These are phyloP conservation scores for Carposina sasakii DNA, from an alignment of 1,140 invertebrate species.

Conservation along the genomic window DNA sequence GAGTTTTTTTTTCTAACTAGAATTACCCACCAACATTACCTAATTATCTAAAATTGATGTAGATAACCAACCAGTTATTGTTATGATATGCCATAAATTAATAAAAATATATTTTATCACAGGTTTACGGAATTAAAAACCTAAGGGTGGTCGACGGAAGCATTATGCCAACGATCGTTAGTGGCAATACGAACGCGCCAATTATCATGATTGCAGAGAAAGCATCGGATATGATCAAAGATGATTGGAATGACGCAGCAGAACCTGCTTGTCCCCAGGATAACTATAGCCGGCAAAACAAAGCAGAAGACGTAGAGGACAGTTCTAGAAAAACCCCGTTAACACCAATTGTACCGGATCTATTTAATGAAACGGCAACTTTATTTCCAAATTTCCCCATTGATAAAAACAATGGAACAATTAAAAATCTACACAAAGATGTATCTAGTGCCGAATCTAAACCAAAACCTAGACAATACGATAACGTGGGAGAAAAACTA, in stretches of 20 bases:
- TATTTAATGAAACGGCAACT: conserved; percentile 44
- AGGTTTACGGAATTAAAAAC: conserved; percentile 82
- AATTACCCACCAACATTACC: too few relatives aligned
- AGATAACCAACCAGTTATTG: too few relatives aligned
- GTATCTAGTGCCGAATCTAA: not conserved
- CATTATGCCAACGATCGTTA: conserved; percentile 86
- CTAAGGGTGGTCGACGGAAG: conserved; percentile 86
- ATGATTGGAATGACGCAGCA: conserved; percentile 73
- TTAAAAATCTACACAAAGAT: conserved; percentile 7
- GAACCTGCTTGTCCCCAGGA: conserved; percentile 15
- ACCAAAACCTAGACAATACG: too few relatives aligned
- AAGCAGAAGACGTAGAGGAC: not conserved
- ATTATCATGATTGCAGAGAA: conserved; percentile 95
- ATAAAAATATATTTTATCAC: too few relatives aligned
- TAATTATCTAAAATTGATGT: too few relatives aligned
- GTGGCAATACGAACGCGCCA: conserved; percentile 89
- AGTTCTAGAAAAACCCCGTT: conserved; percentile 20
- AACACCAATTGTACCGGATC: conserved; percentile 17
- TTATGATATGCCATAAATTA: too few relatives aligned
- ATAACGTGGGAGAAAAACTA: too few relatives aligned
- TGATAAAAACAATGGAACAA: conserved; percentile 7
- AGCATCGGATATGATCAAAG: conserved; percentile 89
- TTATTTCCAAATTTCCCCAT: conserved; percentile 37
- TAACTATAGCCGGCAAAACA: conserved; percentile 10
- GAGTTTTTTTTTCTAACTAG: too few relatives aligned